Evolutionary conservation across 2,113 vertebrate species (phyloP).

Genomic region (Entelurus aequoreus): DNA sequence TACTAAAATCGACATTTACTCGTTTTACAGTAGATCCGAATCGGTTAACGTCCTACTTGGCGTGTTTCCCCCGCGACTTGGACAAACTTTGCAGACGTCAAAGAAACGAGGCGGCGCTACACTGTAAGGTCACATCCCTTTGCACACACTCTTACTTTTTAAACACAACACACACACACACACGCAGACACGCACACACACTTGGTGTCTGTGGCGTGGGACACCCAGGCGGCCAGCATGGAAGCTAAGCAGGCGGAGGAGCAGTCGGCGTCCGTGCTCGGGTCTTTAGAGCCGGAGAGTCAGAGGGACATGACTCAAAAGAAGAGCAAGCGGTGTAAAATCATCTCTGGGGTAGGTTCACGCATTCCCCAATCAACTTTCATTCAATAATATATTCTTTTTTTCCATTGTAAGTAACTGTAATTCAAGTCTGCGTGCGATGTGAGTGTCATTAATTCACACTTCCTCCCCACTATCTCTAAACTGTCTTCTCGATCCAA

Average conservation of each 20-base stretch:
- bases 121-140: background rate
- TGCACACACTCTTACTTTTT: conserved; percentile 4
- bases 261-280: conserved; percentile 40
- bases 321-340: conserved; percentile 39
- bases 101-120: conserved; percentile 48
- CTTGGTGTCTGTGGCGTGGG: background rate
- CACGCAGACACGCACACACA: background rate
- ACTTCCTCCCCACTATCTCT: background rate
- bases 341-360: conserved; percentile 60
- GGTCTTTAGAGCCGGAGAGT: conserved; percentile 42
- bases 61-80: background rate
- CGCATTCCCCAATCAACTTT: too few relatives aligned
- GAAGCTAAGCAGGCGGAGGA: conserved; percentile 54
- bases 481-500: too few relatives aligned
- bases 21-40: background rate
- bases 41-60: background rate
- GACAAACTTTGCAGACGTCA: background rate
- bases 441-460: background rate
- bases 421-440: too few relatives aligned
- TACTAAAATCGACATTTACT: background rate
- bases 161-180: background rate
- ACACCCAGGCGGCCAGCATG: conserved; percentile 44
- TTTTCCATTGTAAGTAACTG: background rate
- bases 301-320: conserved; percentile 25
- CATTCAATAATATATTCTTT: too few relatives aligned